Conservation (phyloP, 2,888 invertebrate genomes). For the Melolontha melolontha region DNA sequence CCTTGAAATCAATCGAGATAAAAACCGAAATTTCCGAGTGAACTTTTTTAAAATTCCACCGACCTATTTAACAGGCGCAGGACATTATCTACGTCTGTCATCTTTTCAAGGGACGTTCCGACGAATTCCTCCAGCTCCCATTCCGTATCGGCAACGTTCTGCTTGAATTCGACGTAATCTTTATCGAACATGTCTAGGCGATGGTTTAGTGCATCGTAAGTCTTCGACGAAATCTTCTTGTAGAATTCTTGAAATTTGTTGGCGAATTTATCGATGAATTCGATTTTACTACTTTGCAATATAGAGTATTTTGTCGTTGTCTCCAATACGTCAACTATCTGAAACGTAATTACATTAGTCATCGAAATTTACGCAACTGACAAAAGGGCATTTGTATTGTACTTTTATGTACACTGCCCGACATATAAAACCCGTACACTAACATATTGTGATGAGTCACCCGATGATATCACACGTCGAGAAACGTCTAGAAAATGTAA, state of each 20-base stretch:
- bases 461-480: too few relatives aligned
- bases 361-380: too few relatives aligned
- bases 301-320: constrained; percentile 80
- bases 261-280: constrained; percentile 82
- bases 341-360: constrained; percentile 47
- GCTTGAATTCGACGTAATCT: constrained; percentile 81
- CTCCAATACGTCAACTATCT: constrained; percentile 82
- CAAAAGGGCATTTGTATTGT: too few relatives aligned
- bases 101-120: constrained; percentile 66
- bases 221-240: constrained; percentile 75
- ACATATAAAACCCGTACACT: too few relatives aligned
- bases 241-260: constrained; percentile 76
- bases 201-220: constrained; percentile 85
- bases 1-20: constrained; percentile 60
- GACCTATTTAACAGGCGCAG: constrained; percentile 60
- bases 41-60: not conserved
- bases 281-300: constrained; percentile 80
- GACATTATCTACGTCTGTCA: constrained; percentile 62
- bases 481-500: too few relatives aligned
- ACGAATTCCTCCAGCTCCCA: constrained; percentile 80
- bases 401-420: too few relatives aligned
- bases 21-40: too few relatives aligned
- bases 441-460: too few relatives aligned
- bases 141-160: constrained; percentile 77
- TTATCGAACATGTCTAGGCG: constrained; percentile 79